Conservation (phyloP, 2,888 invertebrate species). For the Oxystoma pomonae region DNA sequence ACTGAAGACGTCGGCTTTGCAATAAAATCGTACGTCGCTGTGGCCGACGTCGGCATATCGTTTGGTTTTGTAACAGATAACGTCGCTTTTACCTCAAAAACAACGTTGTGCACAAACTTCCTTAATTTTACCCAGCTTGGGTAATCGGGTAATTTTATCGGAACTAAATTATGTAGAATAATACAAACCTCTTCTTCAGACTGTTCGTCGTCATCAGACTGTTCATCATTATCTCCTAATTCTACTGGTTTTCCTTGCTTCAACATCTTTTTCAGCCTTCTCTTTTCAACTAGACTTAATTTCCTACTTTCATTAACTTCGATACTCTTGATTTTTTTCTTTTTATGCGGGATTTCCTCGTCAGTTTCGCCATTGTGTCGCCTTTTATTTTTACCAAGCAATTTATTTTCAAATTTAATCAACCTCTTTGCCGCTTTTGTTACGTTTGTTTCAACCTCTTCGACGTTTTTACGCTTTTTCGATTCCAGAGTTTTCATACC, state of each 20-base stretch:
- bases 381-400: conserved; percentile 39
- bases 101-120: too few species aligned
- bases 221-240: too few species aligned
- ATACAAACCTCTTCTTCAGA: not conserved
- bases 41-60: too few species aligned
- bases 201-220: not conserved
- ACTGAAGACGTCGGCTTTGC: too few species aligned
- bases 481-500: conserved; percentile 53
- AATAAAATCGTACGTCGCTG: too few species aligned
- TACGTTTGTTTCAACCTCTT: conserved; percentile 34
- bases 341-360: conserved; percentile 4
- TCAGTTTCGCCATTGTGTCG: not conserved
- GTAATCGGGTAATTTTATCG: too few species aligned
- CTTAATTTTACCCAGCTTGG: too few species aligned
- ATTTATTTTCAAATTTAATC: conserved; percentile 41
- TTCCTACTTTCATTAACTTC: not conserved
- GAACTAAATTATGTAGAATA: too few species aligned
- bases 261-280: not conserved
- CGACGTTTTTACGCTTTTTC: conserved; percentile 32
- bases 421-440: conserved; percentile 40
- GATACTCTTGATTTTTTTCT: not conserved
- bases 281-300: not conserved
- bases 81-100: too few species aligned
- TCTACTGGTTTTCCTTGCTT: not conserved
- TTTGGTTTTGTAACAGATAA: too few species aligned